Conservation (phyloP, 2,888 invertebrate species). For the Andricus curvator region DNA sequence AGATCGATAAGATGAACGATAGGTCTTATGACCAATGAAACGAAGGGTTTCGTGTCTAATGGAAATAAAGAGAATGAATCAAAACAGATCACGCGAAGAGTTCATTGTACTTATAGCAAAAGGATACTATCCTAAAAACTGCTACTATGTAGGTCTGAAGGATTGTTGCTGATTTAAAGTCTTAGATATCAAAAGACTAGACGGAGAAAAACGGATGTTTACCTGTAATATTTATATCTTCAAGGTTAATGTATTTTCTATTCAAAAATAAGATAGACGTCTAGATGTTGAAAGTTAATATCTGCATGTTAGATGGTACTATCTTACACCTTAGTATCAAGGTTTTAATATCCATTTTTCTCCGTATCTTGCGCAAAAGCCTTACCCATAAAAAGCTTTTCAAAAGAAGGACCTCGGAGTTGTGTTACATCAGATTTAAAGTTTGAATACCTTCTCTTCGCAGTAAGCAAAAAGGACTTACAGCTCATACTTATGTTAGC, state of each 20-base stretch:
- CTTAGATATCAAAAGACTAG: too few relatives aligned
- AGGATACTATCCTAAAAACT: not conserved
- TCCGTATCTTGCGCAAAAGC: too few relatives aligned
- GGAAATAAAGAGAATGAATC: not conserved
- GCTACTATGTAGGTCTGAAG: too few relatives aligned
- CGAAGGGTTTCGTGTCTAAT: not conserved
- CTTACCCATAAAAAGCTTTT: too few relatives aligned
- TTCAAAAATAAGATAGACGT: too few relatives aligned
- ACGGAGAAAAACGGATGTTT: too few relatives aligned
- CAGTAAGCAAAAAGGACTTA: not conserved
- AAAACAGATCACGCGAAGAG: not conserved
- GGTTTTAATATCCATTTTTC: too few relatives aligned
- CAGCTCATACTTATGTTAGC: not conserved
- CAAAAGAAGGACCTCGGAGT: too few relatives aligned
- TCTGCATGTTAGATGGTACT: not conserved
- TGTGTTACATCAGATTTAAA: not conserved
- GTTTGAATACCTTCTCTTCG: not conserved
- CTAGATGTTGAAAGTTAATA: slow-evolving; percentile 5
- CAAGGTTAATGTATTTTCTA: too few relatives aligned
- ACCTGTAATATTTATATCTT: too few relatives aligned
- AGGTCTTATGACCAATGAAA: not conserved
- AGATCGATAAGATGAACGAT: not conserved
- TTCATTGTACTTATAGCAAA: not conserved
- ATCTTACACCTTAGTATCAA: too few relatives aligned
- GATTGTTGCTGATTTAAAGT: too few relatives aligned